Percentiles rank a stretch among this genome's conserved stretches.
Evolutionary conservation across 1,140 invertebrate species (phyloP).

Genomic region (Cyrtorhinus lividipennis): DNA sequence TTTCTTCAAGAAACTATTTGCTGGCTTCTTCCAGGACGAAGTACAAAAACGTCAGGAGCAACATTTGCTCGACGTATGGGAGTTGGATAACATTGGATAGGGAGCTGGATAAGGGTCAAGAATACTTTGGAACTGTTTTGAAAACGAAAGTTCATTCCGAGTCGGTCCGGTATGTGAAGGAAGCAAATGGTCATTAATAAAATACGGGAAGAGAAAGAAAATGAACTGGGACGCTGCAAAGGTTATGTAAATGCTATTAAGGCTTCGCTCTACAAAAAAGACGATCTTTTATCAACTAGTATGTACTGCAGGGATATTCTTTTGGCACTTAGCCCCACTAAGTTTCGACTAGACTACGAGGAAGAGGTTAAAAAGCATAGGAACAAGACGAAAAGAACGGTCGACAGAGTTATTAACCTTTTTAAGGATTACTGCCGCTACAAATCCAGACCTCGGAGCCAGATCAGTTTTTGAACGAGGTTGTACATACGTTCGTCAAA

Average conservation of each 20-base stretch:
- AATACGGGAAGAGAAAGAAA: not conserved
- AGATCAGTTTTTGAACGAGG: not conserved
- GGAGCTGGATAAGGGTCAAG: constrained; percentile 6
- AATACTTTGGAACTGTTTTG: not conserved
- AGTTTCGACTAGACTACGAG: not conserved
- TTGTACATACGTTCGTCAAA: not conserved
- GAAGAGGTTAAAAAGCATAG: not conserved
- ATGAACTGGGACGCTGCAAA: not conserved
- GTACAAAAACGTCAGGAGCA: constrained; percentile 7
- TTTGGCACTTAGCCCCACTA: not conserved
- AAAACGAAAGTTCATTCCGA: not conserved
- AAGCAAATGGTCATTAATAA: not conserved
- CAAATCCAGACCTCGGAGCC: not conserved
- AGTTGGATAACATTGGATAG: not conserved
- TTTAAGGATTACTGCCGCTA: constrained; percentile 2
- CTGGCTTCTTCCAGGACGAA: constrained; percentile 5
- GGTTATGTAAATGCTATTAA: constrained; percentile 1
- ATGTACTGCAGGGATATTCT: constrained; percentile 6
- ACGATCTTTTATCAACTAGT: constrained; percentile 1
- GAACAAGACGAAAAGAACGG: not conserved
- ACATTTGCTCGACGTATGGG: not conserved
- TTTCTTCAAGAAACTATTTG: constrained; percentile 8
- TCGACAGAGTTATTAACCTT: not conserved
- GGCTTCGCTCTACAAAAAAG: not conserved
- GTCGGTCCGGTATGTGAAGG: not conserved